Evolutionary conservation across 2,888 invertebrate species (phyloP).

Genomic region (Drosophila cracens): DNA sequence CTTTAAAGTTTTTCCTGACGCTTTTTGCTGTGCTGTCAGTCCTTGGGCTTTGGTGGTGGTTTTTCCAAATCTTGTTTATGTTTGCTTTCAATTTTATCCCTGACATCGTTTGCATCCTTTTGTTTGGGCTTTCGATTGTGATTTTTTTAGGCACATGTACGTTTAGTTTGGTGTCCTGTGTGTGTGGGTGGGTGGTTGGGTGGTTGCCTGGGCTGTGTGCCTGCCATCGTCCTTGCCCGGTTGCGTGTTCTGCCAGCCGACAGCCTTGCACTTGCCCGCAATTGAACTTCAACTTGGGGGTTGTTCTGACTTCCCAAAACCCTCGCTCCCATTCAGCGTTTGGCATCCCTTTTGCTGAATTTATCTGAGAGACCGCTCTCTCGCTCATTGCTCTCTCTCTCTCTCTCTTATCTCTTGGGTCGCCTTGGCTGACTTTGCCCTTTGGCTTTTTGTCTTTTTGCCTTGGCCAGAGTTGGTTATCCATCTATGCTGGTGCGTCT

Average conservation of each 20-base stretch:
- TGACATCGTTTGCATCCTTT: constrained; percentile 61
- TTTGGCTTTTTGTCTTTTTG: constrained; percentile 13
- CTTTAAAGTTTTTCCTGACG: constrained; percentile 19
- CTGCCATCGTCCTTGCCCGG: constrained; percentile 49
- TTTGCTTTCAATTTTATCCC: constrained; percentile 74
- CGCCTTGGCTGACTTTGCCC: constrained; percentile 18
- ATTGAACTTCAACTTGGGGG: constrained; percentile 70
- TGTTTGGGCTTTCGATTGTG: constrained; percentile 58
- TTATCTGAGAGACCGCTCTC: constrained; percentile 62
- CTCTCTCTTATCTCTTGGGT: not conserved
- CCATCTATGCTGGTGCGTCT: constrained; percentile 24
- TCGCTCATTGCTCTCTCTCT: not conserved
- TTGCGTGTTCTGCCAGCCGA: constrained; percentile 40
- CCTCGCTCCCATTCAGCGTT: constrained; percentile 44
- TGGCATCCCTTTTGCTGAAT: constrained; percentile 59
- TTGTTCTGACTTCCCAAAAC: constrained; percentile 34
- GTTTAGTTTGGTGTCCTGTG: constrained; percentile 17
- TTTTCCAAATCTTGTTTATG: constrained; percentile 47
- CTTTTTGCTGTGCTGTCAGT: not conserved
- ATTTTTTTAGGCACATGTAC: constrained; percentile 10
- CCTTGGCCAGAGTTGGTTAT: constrained; percentile 25
- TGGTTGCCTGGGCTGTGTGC: not conserved
- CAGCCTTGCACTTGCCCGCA: constrained; percentile 76
- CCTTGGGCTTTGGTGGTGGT: constrained; percentile 33
- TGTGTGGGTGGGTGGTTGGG: constrained; percentile 11